Evolutionary conservation across 1,140 invertebrate genomes (phyloP).

Genomic region (Chionoecetes opilio): DNA sequence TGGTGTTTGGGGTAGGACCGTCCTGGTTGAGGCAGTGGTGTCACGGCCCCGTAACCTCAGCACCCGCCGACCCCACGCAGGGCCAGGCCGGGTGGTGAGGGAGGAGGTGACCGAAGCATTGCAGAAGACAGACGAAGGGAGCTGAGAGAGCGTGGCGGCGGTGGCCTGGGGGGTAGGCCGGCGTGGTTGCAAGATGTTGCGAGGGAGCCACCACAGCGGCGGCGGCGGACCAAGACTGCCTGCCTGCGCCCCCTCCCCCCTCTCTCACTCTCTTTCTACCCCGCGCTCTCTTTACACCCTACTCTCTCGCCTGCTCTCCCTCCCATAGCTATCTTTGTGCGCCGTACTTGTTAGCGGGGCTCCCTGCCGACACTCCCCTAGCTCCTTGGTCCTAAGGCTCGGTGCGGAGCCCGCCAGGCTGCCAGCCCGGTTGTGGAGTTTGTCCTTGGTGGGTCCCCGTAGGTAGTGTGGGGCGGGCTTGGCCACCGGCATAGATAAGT

Average conservation of each 20-base stretch:
- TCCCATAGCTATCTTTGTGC: slow-evolving; percentile 78
- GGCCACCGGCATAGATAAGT: slow-evolving; percentile 55
- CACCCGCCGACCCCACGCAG: neutral
- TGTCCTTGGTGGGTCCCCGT: slow-evolving; percentile 67
- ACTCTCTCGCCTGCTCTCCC: slow-evolving; percentile 70
- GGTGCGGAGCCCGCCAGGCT: neutral
- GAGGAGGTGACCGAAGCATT: slow-evolving; percentile 52
- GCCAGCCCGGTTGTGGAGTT: slow-evolving; percentile 13
- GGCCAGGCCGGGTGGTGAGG: neutral
- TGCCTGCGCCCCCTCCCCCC: slow-evolving; percentile 56
- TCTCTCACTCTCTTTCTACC: slow-evolving; percentile 60
- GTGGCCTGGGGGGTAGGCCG: slow-evolving; percentile 46
- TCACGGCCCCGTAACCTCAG: slow-evolving; percentile 51
- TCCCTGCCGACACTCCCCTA: slow-evolving; percentile 24
- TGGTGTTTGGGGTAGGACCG: slow-evolving; percentile 1
- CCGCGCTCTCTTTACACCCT: slow-evolving; percentile 70
- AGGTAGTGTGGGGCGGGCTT: slow-evolving; percentile 46
- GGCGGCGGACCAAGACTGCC: slow-evolving; percentile 73
- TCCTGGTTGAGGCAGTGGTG: neutral
- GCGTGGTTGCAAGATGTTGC: slow-evolving; percentile 78
- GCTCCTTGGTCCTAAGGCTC: slow-evolving; percentile 39
- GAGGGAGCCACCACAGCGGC: slow-evolving; percentile 61
- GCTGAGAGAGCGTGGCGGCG: slow-evolving; percentile 34
- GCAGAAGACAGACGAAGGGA: slow-evolving; percentile 61
- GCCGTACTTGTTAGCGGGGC: slow-evolving; percentile 60